phyloP scores from a whole-genome alignment of 2,113 vertebrate genomes.

The Passerina amoena region DNA sequence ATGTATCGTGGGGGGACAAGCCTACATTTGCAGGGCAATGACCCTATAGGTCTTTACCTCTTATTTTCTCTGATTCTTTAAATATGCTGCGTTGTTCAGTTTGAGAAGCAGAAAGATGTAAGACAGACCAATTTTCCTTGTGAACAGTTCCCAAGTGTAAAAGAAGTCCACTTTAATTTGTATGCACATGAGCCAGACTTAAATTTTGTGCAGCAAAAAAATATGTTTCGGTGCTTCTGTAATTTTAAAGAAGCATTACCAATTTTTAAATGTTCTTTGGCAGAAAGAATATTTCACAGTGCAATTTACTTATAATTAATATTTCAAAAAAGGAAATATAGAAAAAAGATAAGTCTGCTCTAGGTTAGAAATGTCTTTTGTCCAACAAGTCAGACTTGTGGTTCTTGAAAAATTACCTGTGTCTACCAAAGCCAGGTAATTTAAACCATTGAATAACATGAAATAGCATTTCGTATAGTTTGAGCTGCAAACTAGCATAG shows the following conservation, averaged over 20 bases:
- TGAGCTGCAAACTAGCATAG: background rate
- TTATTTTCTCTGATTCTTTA: background rate
- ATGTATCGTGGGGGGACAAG: slow-evolving; percentile 35
- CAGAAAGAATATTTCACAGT: background rate
- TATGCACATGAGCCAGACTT: background rate
- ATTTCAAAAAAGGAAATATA: background rate
- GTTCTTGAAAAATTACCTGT: background rate
- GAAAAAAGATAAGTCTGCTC: background rate
- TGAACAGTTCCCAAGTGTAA: background rate
- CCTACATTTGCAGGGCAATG: background rate
- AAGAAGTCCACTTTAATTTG: background rate
- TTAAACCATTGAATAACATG: background rate
- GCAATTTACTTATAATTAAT: background rate
- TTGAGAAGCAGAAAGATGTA: background rate
- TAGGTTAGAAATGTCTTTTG: background rate
- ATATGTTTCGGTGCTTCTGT: background rate
- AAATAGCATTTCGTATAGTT: background rate
- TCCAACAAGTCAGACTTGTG: background rate
- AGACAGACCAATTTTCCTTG: background rate
- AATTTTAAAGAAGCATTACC: background rate
- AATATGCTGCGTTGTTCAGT: slow-evolving; percentile 21
- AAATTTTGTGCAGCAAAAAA: background rate
- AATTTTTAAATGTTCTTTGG: slow-evolving; percentile 1
- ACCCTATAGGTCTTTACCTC: slow-evolving; percentile 27
- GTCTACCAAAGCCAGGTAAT: background rate